Conservation (phyloP, 2,797 vertebrate genomes). For the Erithacus rubecula region DNA sequence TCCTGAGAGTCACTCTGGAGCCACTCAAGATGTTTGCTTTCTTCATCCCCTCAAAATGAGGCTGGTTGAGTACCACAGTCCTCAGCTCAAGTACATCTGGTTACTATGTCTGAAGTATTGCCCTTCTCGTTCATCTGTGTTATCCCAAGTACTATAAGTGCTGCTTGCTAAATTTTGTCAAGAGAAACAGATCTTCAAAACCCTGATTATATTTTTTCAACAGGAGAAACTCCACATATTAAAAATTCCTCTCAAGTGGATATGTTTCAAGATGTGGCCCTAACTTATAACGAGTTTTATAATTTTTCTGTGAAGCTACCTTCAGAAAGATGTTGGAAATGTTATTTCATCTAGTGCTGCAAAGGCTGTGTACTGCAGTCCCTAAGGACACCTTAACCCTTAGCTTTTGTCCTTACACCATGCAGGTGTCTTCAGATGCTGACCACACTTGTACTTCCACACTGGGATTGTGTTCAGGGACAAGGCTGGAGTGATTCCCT, state of each 20-base stretch:
- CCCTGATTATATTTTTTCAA: not conserved
- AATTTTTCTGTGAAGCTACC: not conserved
- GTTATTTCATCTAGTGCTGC: not conserved
- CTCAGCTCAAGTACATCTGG: not conserved
- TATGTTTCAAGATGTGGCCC: not conserved
- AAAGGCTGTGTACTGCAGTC: not conserved
- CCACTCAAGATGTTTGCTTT: not conserved
- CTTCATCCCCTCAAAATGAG: not conserved
- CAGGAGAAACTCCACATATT: not conserved
- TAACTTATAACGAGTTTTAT: not conserved
- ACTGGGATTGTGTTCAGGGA: not conserved
- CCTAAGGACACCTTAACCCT: not conserved
- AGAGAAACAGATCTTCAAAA: not conserved
- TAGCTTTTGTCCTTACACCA: not conserved
- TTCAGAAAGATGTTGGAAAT: not conserved
- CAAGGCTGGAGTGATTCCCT: not conserved
- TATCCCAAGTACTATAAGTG: not conserved
- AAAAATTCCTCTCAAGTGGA: not conserved
- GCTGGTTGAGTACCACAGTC: not conserved
- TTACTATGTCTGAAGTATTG: not conserved
- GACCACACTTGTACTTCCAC: not conserved
- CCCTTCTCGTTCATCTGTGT: not conserved
- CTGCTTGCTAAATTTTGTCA: not conserved
- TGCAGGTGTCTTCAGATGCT: not conserved
- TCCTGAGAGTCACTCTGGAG: not conserved